These are phyloP conservation scores for Colistium nudipinnis DNA, from an alignment of 2,113 vertebrate species.

Conservation along the genomic window DNA sequence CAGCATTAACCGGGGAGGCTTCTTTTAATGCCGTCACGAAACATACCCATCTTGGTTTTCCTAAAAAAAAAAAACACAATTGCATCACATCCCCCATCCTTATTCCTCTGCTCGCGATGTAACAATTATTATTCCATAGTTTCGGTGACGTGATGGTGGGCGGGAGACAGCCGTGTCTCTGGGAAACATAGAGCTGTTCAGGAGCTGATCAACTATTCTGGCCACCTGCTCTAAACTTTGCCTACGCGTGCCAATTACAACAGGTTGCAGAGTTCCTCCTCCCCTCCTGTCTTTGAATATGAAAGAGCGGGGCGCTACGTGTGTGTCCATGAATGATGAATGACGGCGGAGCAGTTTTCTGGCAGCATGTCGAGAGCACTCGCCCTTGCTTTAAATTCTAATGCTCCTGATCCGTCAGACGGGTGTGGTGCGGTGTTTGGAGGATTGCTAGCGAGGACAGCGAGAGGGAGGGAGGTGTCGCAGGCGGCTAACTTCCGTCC, in stretches of 20 bases:
- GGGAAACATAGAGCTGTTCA: constrained; percentile 29
- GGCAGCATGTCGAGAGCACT: constrained; percentile 44
- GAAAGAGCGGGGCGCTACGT: constrained; percentile 35
- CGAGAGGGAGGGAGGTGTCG: constrained; percentile 10
- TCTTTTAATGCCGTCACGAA: neutral
- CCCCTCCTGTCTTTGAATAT: constrained; percentile 50
- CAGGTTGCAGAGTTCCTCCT: constrained; percentile 42
- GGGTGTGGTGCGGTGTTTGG: constrained; percentile 53
- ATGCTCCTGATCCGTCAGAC: constrained; percentile 68
- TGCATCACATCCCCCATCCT: constrained; percentile 14
- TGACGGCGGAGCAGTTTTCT: constrained; percentile 54
- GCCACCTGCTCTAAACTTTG: constrained; percentile 59
- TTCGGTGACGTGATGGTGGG: constrained; percentile 36
- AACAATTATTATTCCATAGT: constrained; percentile 43
- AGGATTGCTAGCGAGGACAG: constrained; percentile 31
- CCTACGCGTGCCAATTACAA: constrained; percentile 48
- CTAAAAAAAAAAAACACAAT: constrained; percentile 18
- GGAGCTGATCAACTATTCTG: constrained; percentile 57
- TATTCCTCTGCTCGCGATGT: constrained; percentile 21
- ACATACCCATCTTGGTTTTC: neutral
- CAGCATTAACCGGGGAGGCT: too few relatives aligned
- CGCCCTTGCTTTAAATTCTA: constrained; percentile 60
- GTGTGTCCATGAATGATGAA: constrained; percentile 71
- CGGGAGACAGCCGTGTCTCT: constrained; percentile 36
- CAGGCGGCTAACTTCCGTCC: constrained; percentile 14